Base-by-base conservation (phyloP, 2,888 invertebrate species). In the Sthenelais limicola region DNA sequence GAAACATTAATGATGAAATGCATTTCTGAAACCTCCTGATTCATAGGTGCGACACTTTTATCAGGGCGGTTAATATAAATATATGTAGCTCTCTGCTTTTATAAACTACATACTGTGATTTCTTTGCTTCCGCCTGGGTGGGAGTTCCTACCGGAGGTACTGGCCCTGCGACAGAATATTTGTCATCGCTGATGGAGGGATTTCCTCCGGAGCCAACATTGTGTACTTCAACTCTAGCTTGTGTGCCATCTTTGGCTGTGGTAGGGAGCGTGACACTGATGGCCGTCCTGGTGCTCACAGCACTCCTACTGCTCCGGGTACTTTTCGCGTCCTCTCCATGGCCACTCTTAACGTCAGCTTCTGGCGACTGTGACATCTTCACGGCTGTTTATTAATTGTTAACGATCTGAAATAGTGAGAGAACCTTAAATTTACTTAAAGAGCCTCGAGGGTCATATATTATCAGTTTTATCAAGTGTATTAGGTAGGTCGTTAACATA, bases 221-320 rank as follows among this genome's bases (percentile, higher is more conserved):
- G 9, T 66, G 66, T 12, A 43, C 43, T 47, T 48, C n/a, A 18
- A 30, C 47, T 47, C 15, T 28, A n/a, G 47, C 48, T n/a, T 28
- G 26, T 18, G 9, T 3, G 2, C 30, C 30, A 1, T 18, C 32
- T n/a, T n/a, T n/a, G 24, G 47, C 28, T 1, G 67, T 49, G 49
- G 28, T 49, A 2, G 68, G 48, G 21, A 49, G 26, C 4, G 32
- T 68, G 18, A 47, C 32, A 30, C 49, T 68, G 48, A 68, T 48
- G 26, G 68, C 18, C 3, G 68, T 49, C 3, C 49, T 24, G 3
- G 7, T 43, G 43, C 47, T 62, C 21, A 54, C 71, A 32, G 66
- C 68, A 28, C 62, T 69, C 24, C 76, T 52, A 72, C 82, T 82
- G 56, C 80, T 82, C 2, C 74, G 75, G 77, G 80, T 35, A 75